Conservation (phyloP, 2,797 vertebrate genomes). For the Poecilia velifera region DNA sequence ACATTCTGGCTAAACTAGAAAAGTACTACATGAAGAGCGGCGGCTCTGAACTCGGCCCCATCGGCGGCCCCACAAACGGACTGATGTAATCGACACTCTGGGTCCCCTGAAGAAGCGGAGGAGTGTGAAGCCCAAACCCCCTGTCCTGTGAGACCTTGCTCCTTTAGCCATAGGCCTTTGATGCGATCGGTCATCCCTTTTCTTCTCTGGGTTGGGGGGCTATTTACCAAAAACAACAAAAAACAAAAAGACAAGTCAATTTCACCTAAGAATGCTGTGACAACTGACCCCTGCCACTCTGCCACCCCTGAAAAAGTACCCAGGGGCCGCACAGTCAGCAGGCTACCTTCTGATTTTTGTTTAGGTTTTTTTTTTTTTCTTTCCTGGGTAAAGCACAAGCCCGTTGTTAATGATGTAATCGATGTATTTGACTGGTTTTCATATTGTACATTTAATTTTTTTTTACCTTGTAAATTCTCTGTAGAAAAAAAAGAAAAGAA, state of each 20-base stretch:
- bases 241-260: slow-evolving; percentile 52
- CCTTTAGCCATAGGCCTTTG: slow-evolving; percentile 69
- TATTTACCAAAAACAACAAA: slow-evolving; percentile 71
- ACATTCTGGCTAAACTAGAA: slow-evolving; percentile 97
- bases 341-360: slow-evolving; percentile 58
- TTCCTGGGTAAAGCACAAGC: slow-evolving; percentile 91
- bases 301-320: slow-evolving; percentile 55
- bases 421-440: slow-evolving; percentile 90
- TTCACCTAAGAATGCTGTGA: slow-evolving; percentile 81
- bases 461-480: slow-evolving; percentile 97
- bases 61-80: slow-evolving; percentile 94
- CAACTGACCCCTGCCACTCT: slow-evolving; percentile 68
- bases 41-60: slow-evolving; percentile 92
- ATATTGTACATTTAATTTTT: slow-evolving; percentile 93
- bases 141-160: slow-evolving; percentile 65
- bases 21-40: slow-evolving; percentile 99
- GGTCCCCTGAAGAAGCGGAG: slow-evolving; percentile 35
- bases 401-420: slow-evolving; percentile 96
- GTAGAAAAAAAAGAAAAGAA: slow-evolving; percentile 79
- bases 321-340: slow-evolving; percentile 57
- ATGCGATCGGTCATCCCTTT: slow-evolving; percentile 58
- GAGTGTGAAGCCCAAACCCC: slow-evolving; percentile 50
- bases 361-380: slow-evolving; percentile 54
- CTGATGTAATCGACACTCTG: slow-evolving; percentile 83
- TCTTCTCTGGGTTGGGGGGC: slow-evolving; percentile 33